Evolutionary conservation across 2,797 vertebrate genomes (phyloP).

Genomic region (Liparis tanakae): DNA sequence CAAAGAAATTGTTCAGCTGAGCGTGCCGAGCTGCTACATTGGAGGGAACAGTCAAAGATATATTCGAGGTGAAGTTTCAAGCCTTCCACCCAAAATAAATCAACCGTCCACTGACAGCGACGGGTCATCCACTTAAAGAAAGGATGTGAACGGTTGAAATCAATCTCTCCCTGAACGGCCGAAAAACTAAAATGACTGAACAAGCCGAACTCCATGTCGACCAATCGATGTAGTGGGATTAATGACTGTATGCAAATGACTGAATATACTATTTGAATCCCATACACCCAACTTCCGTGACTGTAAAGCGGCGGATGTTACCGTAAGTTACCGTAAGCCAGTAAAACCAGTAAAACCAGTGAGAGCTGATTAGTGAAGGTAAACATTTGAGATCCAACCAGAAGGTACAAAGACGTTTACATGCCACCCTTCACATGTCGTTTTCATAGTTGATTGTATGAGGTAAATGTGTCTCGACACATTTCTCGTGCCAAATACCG

Average conservation of each 20-base stretch:
- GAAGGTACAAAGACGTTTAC: slow-evolving; percentile 31
- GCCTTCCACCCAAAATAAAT: slow-evolving; percentile 5
- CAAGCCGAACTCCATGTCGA: background rate
- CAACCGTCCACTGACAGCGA: slow-evolving; percentile 7
- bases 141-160: slow-evolving; percentile 19
- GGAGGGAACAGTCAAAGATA: slow-evolving; percentile 10
- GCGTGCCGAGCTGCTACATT: slow-evolving; percentile 5
- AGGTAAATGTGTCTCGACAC: background rate
- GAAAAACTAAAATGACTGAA: background rate
- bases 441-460: background rate
- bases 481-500: background rate
- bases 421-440: slow-evolving; percentile 20
- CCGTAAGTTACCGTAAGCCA: slow-evolving; percentile 9
- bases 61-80: slow-evolving; percentile 38
- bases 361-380: slow-evolving; percentile 23
- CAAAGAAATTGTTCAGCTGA: slow-evolving; percentile 23
- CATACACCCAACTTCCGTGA: background rate
- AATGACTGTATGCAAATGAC: background rate
- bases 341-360: slow-evolving; percentile 18
- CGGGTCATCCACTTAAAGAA: slow-evolving; percentile 34
- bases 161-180: slow-evolving; percentile 17
- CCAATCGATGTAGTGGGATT: background rate
- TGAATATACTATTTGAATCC: background rate
- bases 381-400: slow-evolving; percentile 36
- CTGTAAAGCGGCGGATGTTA: background rate